A percentile compares a stretch with the other conserved stretches of the same genome.
Conservation (phyloP, 2,888 invertebrate genomes). For the Brachypalpus laphriformis region DNA sequence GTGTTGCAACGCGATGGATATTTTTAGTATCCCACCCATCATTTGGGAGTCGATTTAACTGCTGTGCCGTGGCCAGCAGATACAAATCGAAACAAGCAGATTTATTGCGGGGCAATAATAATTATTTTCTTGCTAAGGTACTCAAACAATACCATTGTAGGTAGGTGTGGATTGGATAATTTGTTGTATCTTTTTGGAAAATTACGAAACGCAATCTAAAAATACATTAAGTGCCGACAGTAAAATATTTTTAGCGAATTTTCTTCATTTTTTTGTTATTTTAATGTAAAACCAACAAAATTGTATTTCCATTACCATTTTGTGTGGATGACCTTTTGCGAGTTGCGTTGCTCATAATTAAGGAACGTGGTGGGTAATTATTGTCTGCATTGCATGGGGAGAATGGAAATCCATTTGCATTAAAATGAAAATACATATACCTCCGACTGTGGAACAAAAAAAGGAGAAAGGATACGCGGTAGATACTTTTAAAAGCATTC, state of each 20-base stretch:
- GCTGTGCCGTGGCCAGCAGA: too few species aligned
- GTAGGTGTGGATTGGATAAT: background rate
- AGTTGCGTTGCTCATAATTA: background rate
- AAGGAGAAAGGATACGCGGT: background rate
- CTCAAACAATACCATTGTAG: background rate
- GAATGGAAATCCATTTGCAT: background rate
- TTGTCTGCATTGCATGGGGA: background rate
- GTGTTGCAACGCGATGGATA: background rate
- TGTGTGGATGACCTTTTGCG: background rate
- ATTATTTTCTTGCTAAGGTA: background rate
- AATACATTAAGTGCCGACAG: background rate
- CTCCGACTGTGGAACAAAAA: background rate
- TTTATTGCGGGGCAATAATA: background rate
- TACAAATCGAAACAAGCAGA: background rate
- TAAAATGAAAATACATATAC: background rate
- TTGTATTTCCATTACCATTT: background rate
- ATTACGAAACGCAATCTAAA: background rate
- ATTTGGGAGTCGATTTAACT: background rate
- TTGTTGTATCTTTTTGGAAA: background rate
- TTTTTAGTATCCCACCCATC: background rate
- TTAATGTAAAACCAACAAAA: background rate
- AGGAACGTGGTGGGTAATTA: background rate
- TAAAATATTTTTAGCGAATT: background rate
- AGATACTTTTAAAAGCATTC: background rate
- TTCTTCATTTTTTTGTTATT: background rate